Conservation (phyloP, 2,888 invertebrate species). For the Drosophila emarginata region DNA sequence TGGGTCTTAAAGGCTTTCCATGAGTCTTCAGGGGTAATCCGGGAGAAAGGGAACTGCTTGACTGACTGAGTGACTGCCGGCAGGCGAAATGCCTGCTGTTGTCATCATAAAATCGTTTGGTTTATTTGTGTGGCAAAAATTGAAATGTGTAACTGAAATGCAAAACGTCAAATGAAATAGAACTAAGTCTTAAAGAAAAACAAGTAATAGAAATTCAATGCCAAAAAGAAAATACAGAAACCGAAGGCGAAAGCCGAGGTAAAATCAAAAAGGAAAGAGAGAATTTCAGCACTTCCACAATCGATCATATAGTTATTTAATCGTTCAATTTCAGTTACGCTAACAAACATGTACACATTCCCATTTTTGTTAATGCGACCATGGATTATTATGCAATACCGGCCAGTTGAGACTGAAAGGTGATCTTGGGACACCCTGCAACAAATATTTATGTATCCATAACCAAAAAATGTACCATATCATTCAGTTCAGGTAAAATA, state of each 20-base stretch:
- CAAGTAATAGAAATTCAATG: neutral
- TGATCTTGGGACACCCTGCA: neutral
- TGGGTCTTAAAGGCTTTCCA: conserved; percentile 64
- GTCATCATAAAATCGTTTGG: conserved; percentile 71
- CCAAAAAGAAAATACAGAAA: neutral
- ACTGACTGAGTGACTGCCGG: neutral
- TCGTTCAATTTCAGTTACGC: conserved; percentile 17
- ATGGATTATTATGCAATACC: conserved; percentile 65
- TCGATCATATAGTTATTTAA: conserved; percentile 32
- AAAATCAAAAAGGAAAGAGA: neutral
- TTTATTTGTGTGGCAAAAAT: conserved; percentile 55
- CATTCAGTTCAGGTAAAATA: too few relatives aligned
- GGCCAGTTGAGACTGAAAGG: neutral
- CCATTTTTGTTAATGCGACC: conserved; percentile 24
- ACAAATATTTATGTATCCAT: neutral
- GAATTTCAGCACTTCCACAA: neutral
- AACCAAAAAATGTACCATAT: neutral
- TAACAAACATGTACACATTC: conserved; percentile 43
- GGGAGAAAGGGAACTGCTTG: neutral
- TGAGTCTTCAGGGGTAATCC: neutral
- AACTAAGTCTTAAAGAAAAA: neutral
- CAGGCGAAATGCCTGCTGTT: conserved; percentile 38
- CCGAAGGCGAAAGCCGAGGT: neutral
- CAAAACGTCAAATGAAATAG: conserved; percentile 22
- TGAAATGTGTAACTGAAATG: conserved; percentile 47